These are phyloP conservation scores for Sesia apiformis DNA, from an alignment of 2,888 invertebrate species.

Conservation along the genomic window DNA sequence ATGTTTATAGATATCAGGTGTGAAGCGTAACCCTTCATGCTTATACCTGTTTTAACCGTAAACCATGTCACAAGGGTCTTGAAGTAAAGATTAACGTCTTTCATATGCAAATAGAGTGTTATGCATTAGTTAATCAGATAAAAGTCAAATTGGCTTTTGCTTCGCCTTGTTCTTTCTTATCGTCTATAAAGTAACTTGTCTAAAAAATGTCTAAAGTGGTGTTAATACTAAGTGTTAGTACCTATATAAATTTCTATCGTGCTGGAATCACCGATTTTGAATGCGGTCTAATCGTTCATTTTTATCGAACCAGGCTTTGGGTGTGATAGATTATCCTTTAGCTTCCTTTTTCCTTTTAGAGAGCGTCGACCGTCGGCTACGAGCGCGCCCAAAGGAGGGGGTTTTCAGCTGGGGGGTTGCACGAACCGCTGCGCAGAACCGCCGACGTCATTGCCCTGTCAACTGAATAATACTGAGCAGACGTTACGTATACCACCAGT, in stretches of 20 bases:
- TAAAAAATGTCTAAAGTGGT: no score
- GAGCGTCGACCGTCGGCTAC: slow-evolving; percentile 68
- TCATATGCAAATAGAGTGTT: no score
- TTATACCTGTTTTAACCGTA: no score
- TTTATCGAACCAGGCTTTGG: slow-evolving; percentile 67
- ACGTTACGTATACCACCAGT: slow-evolving; percentile 52
- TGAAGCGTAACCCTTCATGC: no score
- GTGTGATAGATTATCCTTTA: slow-evolving; percentile 73
- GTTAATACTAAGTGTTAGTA: neutral
- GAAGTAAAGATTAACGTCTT: no score
- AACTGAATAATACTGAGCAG: slow-evolving; percentile 70
- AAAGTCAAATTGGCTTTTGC: no score
- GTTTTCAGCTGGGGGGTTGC: slow-evolving; percentile 23
- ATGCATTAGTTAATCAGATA: no score
- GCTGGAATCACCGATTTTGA: neutral
- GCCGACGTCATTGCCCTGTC: slow-evolving; percentile 71
- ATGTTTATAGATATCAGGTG: no score
- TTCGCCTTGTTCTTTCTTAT: no score
- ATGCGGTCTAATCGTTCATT: slow-evolving; percentile 60
- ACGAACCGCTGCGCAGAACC: slow-evolving; percentile 49
- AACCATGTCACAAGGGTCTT: no score
- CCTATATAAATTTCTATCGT: neutral
- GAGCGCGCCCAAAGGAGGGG: slow-evolving; percentile 38
- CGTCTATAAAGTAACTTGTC: no score
- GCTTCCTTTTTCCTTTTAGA: slow-evolving; percentile 70